phyloP scores from a whole-genome alignment of 1,140 invertebrate genomes.

The Triops longicaudatus region DNA sequence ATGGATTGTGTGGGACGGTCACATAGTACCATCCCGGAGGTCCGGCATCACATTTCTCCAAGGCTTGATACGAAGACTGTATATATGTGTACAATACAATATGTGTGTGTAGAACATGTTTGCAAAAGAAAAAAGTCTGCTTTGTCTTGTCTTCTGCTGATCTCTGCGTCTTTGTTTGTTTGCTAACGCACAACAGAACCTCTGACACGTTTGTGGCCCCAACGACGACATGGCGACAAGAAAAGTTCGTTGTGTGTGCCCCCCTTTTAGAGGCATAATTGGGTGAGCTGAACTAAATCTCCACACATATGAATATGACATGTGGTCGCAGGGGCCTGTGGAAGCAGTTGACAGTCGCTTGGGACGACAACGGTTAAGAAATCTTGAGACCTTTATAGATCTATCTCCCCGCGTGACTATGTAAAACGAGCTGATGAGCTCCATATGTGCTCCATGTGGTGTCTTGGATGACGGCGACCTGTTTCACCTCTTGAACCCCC shows the following conservation, averaged over 20 bases:
- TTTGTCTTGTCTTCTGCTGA: too few species aligned
- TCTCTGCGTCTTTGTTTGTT: neutral
- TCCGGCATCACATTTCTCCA: neutral
- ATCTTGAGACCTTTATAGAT: neutral
- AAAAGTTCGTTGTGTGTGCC: too few species aligned
- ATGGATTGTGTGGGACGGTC: neutral
- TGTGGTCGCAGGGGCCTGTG: neutral
- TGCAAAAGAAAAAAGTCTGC: neutral
- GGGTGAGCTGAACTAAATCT: neutral
- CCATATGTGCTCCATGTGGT: constrained; percentile 11
- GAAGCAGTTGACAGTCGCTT: constrained; percentile 6
- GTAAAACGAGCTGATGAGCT: constrained; percentile 7
- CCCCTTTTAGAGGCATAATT: too few species aligned
- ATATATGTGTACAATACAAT: constrained; percentile 3
- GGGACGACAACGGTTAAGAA: constrained; percentile 10
- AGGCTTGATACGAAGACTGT: neutral
- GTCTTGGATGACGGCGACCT: neutral
- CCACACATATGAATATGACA: neutral
- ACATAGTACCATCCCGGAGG: neutral
- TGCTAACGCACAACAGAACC: neutral
- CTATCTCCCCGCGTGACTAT: neutral
- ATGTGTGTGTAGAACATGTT: neutral
- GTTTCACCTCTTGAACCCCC: neutral
- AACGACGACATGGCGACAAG: neutral
- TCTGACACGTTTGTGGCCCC: neutral